A percentile compares a stretch with the other conserved stretches of the same genome.
Conservation (phyloP, 2,113 vertebrate genomes). For the Empidonax alnorum region DNA sequence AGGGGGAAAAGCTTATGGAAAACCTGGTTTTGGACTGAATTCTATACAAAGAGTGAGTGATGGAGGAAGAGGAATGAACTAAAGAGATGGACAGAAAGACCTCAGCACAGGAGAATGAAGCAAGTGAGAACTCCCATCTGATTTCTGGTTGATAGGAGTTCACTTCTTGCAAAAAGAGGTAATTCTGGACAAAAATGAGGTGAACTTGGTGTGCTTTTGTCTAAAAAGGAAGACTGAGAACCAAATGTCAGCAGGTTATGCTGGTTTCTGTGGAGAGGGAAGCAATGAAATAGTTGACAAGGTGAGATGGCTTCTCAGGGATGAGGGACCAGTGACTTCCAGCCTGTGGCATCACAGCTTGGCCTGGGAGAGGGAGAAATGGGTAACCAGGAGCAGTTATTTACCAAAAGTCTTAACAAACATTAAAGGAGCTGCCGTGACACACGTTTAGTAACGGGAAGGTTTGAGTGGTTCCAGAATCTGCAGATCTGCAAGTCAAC, state of each 20-base stretch:
- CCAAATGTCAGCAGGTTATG: background rate
- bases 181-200: background rate
- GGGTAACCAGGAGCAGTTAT: background rate
- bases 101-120: background rate
- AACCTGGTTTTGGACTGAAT: background rate
- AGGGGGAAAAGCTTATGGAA: background rate
- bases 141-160: background rate
- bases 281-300: background rate
- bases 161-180: background rate
- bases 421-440: background rate
- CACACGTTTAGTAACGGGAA: background rate
- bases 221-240: background rate
- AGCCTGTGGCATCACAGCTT: fast-evolving
- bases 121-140: fast-evolving
- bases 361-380: background rate
- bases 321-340: fast-evolving
- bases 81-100: background rate
- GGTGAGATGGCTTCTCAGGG: background rate
- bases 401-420: background rate
- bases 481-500: background rate
- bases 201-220: background rate
- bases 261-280: background rate
- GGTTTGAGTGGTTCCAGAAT: background rate
- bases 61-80: background rate
- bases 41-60: background rate